A percentile compares a stretch with the other conserved stretches of the same genome.
Evolutionary conservation across 2,797 vertebrate genomes (phyloP).

Genomic region (Semaprochilodus insignis): DNA sequence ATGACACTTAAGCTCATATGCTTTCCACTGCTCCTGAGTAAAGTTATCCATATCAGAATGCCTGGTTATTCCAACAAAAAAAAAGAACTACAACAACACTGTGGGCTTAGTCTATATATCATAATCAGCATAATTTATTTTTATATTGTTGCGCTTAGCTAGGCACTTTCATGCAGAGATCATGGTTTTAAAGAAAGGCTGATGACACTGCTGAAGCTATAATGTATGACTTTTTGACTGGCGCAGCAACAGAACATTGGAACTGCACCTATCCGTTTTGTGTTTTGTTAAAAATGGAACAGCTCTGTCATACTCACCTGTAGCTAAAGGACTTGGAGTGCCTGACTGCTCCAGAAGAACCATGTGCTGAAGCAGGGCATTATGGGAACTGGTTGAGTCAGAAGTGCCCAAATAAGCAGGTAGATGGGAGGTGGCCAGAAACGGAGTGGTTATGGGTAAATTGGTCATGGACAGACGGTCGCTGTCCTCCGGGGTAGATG

Average conservation of each 20-base stretch:
- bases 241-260: not conserved
- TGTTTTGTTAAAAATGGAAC: not conserved
- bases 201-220: not conserved
- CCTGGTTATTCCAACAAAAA: not conserved
- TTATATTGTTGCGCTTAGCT: not conserved
- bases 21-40: not conserved
- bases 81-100: not conserved
- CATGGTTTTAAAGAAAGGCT: not conserved
- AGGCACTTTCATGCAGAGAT: not conserved
- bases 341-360: slow-evolving; percentile 88
- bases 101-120: not conserved
- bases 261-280: not conserved
- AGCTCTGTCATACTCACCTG: slow-evolving; percentile 75
- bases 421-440: slow-evolving; percentile 89
- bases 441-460: slow-evolving; percentile 80
- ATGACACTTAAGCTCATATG: not conserved
- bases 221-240: not conserved
- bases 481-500: slow-evolving; percentile 83
- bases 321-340: slow-evolving; percentile 84
- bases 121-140: not conserved
- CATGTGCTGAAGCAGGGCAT: slow-evolving; percentile 92
- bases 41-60: not conserved
- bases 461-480: slow-evolving; percentile 84
- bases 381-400: slow-evolving; percentile 76
- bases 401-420: slow-evolving; percentile 88